phyloP scores from a whole-genome alignment of 1,140 invertebrate species.

The Drosophila pachea region DNA sequence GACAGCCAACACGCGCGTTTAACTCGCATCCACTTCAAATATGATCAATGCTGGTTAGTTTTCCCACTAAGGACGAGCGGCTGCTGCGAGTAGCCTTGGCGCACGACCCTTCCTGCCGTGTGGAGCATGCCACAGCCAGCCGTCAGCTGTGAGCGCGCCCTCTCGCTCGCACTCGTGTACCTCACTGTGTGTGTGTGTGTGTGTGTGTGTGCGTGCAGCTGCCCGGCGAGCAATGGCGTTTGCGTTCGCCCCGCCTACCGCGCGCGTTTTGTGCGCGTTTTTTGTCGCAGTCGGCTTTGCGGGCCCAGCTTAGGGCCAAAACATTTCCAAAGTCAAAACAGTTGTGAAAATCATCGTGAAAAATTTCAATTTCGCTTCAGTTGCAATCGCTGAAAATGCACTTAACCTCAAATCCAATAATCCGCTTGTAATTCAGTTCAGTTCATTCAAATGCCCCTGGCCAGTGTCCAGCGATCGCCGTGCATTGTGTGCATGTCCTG shows the following conservation, averaged over 20 bases:
- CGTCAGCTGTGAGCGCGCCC: conserved; percentile 14
- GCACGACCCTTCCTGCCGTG: conserved; percentile 44
- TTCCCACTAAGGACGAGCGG: conserved; percentile 43
- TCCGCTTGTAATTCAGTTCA: conserved; percentile 72
- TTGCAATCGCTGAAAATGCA: conserved; percentile 56
- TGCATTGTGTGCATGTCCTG: conserved; percentile 52
- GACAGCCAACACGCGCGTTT: conserved; percentile 43
- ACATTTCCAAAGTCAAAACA: conserved; percentile 63
- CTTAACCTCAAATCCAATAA: conserved; percentile 77
- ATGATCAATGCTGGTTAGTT: conserved; percentile 53
- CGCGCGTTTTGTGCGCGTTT: conserved; percentile 48
- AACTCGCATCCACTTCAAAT: conserved; percentile 39
- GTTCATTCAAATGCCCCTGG: conserved; percentile 49
- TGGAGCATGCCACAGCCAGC: conserved; percentile 64
- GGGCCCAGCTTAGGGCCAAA: conserved; percentile 18
- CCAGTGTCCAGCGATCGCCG: conserved; percentile 8
- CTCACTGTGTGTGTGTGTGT: conserved; percentile 17
- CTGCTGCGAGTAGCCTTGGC: conserved; percentile 38
- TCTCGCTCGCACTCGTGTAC: conserved; percentile 13
- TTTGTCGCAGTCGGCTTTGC: conserved; percentile 33
- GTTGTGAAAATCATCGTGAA: conserved; percentile 51
- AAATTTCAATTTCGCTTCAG: conserved; percentile 49
- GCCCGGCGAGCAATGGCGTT: conserved; percentile 60
- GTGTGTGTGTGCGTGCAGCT: conserved; percentile 42
- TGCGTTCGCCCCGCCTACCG: conserved; percentile 57